Evolutionary conservation across 2,113 vertebrate species (phyloP).

Genomic region (Danionella cerebrum): DNA sequence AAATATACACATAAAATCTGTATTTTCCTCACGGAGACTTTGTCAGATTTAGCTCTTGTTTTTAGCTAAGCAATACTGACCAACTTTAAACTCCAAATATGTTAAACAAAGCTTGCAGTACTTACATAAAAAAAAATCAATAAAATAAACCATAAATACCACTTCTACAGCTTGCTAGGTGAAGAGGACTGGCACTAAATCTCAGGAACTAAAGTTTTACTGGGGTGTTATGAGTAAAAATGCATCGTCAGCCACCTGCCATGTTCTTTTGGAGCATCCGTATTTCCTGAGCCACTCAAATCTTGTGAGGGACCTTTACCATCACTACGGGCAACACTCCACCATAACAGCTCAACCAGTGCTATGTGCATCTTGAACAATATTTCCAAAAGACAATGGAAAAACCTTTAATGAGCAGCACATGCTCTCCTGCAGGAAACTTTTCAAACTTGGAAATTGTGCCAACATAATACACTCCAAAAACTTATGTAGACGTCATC

Average conservation of each 20-base stretch:
- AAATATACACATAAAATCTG: constrained; percentile 46
- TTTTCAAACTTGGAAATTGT: too few relatives aligned
- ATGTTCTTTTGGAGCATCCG: constrained; percentile 93
- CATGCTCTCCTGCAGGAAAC: too few relatives aligned
- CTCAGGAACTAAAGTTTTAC: constrained; percentile 99
- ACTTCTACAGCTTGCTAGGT: constrained; percentile 96
- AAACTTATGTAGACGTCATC: too few relatives aligned
- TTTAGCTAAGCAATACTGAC: constrained; percentile 94
- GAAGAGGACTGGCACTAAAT: constrained; percentile 92
- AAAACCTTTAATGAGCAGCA: constrained; percentile 76
- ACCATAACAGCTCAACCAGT: constrained; percentile 73
- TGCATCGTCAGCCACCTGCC: constrained; percentile 99
- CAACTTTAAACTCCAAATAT: constrained; percentile 96
- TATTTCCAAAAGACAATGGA: too few relatives aligned
- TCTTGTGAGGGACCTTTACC: constrained; percentile 59
- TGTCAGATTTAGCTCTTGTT: constrained; percentile 73
- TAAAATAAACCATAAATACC: too few relatives aligned
- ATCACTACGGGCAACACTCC: constrained; percentile 81
- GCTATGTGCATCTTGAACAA: constrained; percentile 41
- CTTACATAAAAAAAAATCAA: constrained; percentile 89
- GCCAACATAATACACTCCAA: too few relatives aligned
- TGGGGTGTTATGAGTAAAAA: constrained; percentile 99
- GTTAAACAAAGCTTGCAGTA: constrained; percentile 96
- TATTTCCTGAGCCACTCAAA: constrained; percentile 92
- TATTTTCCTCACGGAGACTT: constrained; percentile 58